These are phyloP conservation scores for Hemichromis elongatus DNA, from an alignment of 2,113 vertebrate genomes.

Conservation along the genomic window DNA sequence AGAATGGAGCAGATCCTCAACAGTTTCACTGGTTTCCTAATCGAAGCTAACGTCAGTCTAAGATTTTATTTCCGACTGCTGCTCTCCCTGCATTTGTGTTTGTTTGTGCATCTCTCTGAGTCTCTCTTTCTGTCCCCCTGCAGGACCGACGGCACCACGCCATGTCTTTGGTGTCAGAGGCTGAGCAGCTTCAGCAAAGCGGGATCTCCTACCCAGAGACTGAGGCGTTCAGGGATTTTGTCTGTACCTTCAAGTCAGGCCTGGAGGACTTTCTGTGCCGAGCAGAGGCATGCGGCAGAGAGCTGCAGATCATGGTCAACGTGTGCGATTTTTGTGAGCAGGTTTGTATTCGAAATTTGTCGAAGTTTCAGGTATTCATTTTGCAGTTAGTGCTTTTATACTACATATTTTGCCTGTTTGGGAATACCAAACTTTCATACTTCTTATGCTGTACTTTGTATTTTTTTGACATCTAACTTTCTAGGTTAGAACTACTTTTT, in stretches of 20 bases:
- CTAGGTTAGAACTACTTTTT: background rate
- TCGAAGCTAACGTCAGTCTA: conserved; percentile 79
- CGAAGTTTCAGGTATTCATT: too few relatives aligned
- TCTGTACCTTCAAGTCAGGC: conserved; percentile 71
- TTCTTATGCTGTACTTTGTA: background rate
- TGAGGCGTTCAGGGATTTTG: conserved; percentile 60
- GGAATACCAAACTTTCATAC: background rate
- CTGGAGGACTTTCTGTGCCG: conserved; percentile 79
- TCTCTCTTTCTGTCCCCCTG: background rate
- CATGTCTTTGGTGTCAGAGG: conserved; percentile 78
- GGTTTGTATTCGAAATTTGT: conserved; percentile 59
- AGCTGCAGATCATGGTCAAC: conserved; percentile 76
- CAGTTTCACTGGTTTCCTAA: conserved; percentile 79
- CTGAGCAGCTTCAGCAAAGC: conserved; percentile 54
- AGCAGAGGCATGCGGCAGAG: conserved; percentile 75
- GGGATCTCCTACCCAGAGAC: conserved; percentile 62
- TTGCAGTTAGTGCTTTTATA: background rate
- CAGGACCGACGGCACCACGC: conserved; percentile 80
- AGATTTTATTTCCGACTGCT: background rate
- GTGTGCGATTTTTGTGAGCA: conserved; percentile 80
- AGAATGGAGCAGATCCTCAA: conserved; percentile 63
- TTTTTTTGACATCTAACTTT: background rate
- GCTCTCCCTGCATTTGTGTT: background rate
- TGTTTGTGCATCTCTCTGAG: background rate
- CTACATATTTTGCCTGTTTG: background rate